phyloP scores from a whole-genome alignment of 2,797 vertebrate species.

The Phataginus tricuspis region DNA sequence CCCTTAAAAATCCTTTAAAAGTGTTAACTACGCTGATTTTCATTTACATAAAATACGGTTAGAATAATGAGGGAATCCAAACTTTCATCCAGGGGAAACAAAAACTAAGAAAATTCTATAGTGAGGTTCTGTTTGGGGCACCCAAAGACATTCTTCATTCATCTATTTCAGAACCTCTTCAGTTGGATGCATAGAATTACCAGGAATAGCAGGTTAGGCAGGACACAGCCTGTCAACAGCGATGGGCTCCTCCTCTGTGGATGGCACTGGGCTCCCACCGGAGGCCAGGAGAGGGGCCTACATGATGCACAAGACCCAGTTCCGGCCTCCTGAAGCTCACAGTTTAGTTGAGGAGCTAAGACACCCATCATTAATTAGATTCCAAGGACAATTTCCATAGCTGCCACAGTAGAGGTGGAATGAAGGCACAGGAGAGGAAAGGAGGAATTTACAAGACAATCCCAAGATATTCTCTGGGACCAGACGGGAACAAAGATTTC shows the following conservation, averaged over 20 bases:
- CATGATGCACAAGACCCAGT: not conserved
- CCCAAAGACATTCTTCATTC: not conserved
- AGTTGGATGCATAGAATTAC: not conserved
- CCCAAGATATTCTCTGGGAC: conserved; percentile 40
- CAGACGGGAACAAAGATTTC: conserved; percentile 57
- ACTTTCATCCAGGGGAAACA: conserved; percentile 20
- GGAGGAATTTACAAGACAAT: conserved; percentile 47
- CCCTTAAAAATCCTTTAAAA: not conserved
- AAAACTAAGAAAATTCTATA: not conserved
- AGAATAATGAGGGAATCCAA: not conserved
- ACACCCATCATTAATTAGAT: conserved; percentile 18
- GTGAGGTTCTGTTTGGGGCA: not conserved
- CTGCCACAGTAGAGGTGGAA: not conserved
- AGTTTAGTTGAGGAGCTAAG: not conserved
- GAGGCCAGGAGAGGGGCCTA: not conserved
- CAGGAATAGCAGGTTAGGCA: not conserved
- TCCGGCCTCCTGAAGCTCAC: conserved; percentile 14
- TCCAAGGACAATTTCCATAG: not conserved
- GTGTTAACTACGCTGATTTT: not conserved
- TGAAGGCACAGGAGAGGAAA: conserved; percentile 29
- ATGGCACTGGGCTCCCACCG: not conserved
- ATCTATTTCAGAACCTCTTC: not conserved
- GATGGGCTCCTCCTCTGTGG: not conserved
- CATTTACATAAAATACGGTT: conserved; percentile 14
- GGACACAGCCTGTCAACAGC: not conserved